phyloP scores from a whole-genome alignment of 2,113 vertebrate species.

The Lucifuga dentata region DNA sequence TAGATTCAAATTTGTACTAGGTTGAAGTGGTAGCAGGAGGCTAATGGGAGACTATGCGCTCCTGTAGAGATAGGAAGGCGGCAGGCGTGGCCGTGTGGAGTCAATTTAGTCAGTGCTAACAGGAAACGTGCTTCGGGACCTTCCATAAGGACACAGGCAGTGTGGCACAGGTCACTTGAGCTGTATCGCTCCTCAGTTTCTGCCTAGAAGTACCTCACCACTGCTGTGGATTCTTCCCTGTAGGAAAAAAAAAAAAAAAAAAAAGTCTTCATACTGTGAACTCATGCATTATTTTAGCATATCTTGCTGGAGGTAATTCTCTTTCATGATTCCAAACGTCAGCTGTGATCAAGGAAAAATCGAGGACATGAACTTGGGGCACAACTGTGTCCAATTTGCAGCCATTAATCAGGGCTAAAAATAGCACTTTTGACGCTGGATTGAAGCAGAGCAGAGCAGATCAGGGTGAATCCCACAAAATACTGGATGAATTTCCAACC shows the following conservation, averaged over 20 bases:
- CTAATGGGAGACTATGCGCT: conserved; percentile 52
- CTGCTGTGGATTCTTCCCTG: conserved; percentile 5
- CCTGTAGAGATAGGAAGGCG: conserved; percentile 29
- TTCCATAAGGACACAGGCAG: conserved; percentile 34
- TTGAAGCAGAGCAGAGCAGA: conserved; percentile 31
- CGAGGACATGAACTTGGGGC: conserved; percentile 15
- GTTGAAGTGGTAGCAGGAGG: conserved; percentile 47
- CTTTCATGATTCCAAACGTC: conserved; percentile 58
- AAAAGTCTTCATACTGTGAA: conserved; percentile 28
- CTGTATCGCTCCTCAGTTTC: conserved; percentile 25
- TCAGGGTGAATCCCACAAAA: conserved; percentile 30
- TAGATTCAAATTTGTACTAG: conserved; percentile 33
- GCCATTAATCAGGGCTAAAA: conserved; percentile 48
- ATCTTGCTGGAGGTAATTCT: conserved; percentile 32
- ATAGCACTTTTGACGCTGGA: conserved; percentile 31
- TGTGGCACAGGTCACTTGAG: conserved; percentile 53
- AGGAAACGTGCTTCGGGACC: conserved; percentile 58
- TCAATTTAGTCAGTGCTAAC: conserved; percentile 61
- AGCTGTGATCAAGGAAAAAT: conserved; percentile 36
- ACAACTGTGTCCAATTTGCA: conserved; percentile 29
- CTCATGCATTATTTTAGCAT: conserved; percentile 27
- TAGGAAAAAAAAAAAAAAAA: too few species aligned
- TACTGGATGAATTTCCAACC: conserved; percentile 24
- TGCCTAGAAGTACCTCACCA: conserved; percentile 3
- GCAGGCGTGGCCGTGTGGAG: conserved; percentile 46